Evolutionary conservation across 2,888 invertebrate species (phyloP).

Genomic region (Bugulina stolonifera): DNA sequence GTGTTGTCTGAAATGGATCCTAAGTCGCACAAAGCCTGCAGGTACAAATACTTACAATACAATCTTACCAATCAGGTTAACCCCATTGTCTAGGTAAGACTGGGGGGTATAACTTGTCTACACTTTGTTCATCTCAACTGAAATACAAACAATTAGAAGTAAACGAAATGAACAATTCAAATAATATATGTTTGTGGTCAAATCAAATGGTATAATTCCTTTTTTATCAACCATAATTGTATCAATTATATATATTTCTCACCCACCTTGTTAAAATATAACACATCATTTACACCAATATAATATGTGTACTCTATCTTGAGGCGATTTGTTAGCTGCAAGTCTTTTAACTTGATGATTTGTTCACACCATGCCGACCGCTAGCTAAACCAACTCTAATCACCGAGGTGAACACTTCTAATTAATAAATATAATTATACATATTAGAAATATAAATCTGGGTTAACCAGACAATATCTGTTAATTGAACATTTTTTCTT

Average conservation of each 20-base stretch:
- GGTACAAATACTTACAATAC: no score
- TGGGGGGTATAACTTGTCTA: not conserved
- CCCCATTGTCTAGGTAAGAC: no score
- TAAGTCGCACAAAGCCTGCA: no score
- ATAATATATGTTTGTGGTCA: slow-evolving; percentile 12
- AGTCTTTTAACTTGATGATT: not conserved
- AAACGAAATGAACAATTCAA: not conserved
- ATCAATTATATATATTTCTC: slow-evolving; percentile 9
- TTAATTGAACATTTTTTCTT: no score
- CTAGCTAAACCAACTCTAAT: not conserved
- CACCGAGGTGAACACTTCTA: not conserved
- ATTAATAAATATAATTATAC: not conserved
- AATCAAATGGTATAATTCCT: not conserved
- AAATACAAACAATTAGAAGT: not conserved
- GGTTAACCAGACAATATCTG: no score
- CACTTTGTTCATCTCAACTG: not conserved
- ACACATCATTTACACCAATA: slow-evolving; percentile 11
- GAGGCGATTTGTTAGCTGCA: not conserved
- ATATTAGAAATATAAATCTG: no score
- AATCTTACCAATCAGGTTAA: no score
- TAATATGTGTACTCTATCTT: not conserved
- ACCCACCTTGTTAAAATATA: not conserved
- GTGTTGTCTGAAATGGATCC: no score
- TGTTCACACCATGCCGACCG: not conserved
- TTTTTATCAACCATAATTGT: slow-evolving; percentile 3